Evolutionary conservation across 2,797 vertebrate genomes (phyloP).

Genomic region (Phalanger gymnotis): DNA sequence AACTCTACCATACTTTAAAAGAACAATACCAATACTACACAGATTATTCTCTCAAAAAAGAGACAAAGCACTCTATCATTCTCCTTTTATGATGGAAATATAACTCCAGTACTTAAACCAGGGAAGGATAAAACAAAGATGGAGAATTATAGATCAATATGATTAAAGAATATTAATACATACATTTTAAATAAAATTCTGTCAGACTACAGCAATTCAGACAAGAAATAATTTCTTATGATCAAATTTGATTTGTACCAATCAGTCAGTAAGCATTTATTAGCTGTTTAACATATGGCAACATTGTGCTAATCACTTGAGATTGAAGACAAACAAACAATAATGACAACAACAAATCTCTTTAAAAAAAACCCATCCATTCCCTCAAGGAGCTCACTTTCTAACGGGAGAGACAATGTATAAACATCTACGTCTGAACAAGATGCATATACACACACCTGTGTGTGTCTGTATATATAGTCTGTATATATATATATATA

Average conservation of each 20-base stretch:
- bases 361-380: background rate
- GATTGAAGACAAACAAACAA: background rate
- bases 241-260: background rate
- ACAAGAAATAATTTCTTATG: background rate
- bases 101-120: background rate
- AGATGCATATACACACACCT: too few species aligned
- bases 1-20: background rate
- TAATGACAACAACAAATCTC: background rate
- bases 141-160: background rate
- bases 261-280: background rate
- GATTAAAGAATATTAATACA: background rate
- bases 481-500: too few species aligned
- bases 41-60: background rate
- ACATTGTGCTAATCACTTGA: background rate
- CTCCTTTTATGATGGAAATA: background rate
- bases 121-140: background rate
- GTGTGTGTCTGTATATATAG: too few species aligned
- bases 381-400: background rate
- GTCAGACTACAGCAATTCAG: background rate
- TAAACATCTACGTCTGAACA: background rate
- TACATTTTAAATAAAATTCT: background rate
- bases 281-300: background rate
- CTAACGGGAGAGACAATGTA: too few species aligned
- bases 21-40: background rate
- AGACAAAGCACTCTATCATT: background rate